phyloP scores from a whole-genome alignment of 2,797 vertebrate genomes.

The Coilia nasus region DNA sequence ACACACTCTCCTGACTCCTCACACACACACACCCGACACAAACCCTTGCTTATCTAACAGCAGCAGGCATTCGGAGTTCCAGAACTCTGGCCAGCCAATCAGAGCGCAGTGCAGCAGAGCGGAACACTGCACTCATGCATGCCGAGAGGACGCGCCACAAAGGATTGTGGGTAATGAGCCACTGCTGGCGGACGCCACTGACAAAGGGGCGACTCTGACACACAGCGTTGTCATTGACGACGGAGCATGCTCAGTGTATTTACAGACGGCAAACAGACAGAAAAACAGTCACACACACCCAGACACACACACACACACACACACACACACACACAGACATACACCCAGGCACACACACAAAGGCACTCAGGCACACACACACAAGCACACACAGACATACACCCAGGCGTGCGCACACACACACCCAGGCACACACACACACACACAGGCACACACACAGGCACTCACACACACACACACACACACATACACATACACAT shows the following conservation, averaged over 20 bases:
- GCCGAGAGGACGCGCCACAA: neutral
- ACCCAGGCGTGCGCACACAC: neutral
- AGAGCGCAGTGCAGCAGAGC: neutral
- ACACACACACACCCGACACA: too few species aligned
- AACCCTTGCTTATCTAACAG: neutral
- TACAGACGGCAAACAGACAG: neutral
- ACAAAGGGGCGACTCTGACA: neutral
- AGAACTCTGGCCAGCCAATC: conserved; percentile 10
- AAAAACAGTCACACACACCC: neutral
- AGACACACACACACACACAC: conserved; percentile 1
- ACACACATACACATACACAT: conserved; percentile 28
- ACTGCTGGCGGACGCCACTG: neutral
- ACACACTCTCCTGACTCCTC: neutral
- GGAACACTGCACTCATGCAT: neutral
- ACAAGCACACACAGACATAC: conserved; percentile 33
- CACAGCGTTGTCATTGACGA: neutral
- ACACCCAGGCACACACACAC: neutral
- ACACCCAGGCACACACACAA: neutral
- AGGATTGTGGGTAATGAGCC: neutral
- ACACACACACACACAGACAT: conserved; percentile 33
- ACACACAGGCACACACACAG: neutral
- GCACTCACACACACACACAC: conserved; percentile 35
- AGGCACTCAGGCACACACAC: neutral
- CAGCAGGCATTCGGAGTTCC: neutral
- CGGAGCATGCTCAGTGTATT: neutral